phyloP scores from a whole-genome alignment of 2,888 invertebrate genomes.

The Anthophora plumipes region DNA sequence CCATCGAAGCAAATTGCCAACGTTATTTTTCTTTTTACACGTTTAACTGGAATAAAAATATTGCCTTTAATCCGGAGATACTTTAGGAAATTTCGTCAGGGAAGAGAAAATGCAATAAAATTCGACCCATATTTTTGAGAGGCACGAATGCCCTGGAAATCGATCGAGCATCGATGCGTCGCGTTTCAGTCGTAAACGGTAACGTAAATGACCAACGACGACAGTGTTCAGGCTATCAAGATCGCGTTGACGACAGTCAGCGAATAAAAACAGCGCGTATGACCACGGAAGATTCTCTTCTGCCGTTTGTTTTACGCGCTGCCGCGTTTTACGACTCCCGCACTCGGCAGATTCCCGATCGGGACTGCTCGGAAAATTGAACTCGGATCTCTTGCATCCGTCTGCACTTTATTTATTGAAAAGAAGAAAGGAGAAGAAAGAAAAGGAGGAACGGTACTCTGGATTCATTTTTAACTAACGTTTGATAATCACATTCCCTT shows the following conservation, averaged over 20 bases:
- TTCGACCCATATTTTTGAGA: no score
- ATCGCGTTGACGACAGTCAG: conserved; percentile 34
- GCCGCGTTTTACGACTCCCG: conserved; percentile 42
- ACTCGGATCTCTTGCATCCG: not conserved
- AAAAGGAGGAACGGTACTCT: not conserved
- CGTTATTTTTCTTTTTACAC: no score
- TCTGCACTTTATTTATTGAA: not conserved
- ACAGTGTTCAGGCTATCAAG: conserved; percentile 22
- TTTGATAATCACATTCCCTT: no score
- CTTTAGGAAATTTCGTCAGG: no score
- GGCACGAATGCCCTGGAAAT: not conserved
- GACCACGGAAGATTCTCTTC: not conserved
- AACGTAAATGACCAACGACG: not conserved
- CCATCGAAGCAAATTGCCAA: no score
- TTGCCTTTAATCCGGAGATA: no score
- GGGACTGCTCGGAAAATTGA: conserved; percentile 25
- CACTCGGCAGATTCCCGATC: conserved; percentile 46
- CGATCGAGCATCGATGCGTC: not conserved
- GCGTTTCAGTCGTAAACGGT: not conserved
- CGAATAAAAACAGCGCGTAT: conserved; percentile 33
- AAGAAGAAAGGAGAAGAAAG: not conserved
- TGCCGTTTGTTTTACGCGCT: conserved; percentile 28
- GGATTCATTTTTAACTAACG: no score
- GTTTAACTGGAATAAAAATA: no score
- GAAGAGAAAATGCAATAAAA: no score